Evolutionary conservation across 2,797 vertebrate genomes (phyloP).

Genomic region (Antennarius maculatus): DNA sequence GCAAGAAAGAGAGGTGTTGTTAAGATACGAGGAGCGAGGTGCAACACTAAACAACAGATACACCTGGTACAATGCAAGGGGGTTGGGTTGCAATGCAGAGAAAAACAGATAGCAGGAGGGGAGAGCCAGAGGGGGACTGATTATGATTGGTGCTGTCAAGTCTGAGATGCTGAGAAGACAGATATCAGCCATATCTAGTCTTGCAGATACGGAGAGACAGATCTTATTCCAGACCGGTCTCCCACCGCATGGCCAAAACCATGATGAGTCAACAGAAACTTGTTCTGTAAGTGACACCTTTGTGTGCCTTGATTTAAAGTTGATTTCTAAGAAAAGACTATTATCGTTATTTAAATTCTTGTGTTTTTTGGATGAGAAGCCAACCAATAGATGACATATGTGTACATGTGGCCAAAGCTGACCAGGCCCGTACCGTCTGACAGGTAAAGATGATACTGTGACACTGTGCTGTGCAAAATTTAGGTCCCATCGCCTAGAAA

Average conservation of each 20-base stretch:
- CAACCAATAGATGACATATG: neutral
- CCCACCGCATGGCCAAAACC: constrained; percentile 37
- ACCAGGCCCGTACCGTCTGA: neutral
- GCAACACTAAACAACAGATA: constrained; percentile 47
- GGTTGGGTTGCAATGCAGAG: constrained; percentile 27
- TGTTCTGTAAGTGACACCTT: constrained; percentile 8
- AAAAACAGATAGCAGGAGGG: constrained; percentile 46
- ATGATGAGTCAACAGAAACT: constrained; percentile 28
- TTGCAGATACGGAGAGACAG: constrained; percentile 65
- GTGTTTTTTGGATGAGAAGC: neutral
- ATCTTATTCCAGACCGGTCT: constrained; percentile 60
- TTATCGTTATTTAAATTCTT: no score
- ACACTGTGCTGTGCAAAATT: neutral
- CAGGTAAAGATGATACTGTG: neutral
- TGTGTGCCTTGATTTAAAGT: neutral
- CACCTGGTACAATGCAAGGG: constrained; percentile 37
- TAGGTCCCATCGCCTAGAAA: neutral
- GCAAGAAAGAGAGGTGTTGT: constrained; percentile 44
- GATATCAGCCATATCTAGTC: constrained; percentile 69
- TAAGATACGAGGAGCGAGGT: constrained; percentile 39
- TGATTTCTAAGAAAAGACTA: neutral
- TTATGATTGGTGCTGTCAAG: constrained; percentile 73
- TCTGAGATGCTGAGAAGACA: constrained; percentile 74
- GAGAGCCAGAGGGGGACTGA: constrained; percentile 62
- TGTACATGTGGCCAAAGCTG: neutral